Base-by-base conservation (phyloP, 1,140 invertebrate species). In the Ridgeia piscesae region DNA sequence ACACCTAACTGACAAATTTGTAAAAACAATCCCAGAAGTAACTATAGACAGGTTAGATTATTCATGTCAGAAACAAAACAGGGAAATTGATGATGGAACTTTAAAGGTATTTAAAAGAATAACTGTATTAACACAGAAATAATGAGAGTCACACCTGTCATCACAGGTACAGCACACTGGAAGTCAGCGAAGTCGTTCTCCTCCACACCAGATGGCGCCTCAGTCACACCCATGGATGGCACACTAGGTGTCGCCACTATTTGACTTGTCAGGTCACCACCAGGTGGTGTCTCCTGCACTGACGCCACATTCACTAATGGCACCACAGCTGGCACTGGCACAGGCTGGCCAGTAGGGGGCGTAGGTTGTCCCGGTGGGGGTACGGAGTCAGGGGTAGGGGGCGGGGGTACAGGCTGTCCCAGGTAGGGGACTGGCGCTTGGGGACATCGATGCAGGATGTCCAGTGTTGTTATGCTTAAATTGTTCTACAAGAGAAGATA, bases 371-470 rank as follows among this genome's bases (percentile, higher is more conserved):
- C 4, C 14, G 6, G 34, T 14, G 35, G 34, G n/a, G 91, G 91
- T 35, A 17, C 14, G 17, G 91, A n/a, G 17, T 91, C 34, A 6
- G 34, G 34, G 21, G 33, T 21, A 35, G 48, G 35, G 42, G 42
- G 34, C 17, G 91, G 27, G 17, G 91, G 91, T 4, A 33, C 58
- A 42, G 88, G 92, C 17, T 93, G 93, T 91, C 97, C 96, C 14
- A 97, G 94, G 89, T 96, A 96, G 2, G 97, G 97, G 34, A 96
- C 95, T 17, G 97, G 97, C 4, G 97, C 96, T 48, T 96, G 96
- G 27, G 96, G 96, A 89, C 97, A 95, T 91, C 96, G 94, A 89
- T 96, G 95, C 34, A 97, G 94, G 92, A 97, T 96, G 89, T 96
- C 96, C 21, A 97, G 92, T 91, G 95, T 96, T 88, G 96, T 96